phyloP scores from a whole-genome alignment of 2,113 vertebrate species.

The Pristiophorus japonicus region DNA sequence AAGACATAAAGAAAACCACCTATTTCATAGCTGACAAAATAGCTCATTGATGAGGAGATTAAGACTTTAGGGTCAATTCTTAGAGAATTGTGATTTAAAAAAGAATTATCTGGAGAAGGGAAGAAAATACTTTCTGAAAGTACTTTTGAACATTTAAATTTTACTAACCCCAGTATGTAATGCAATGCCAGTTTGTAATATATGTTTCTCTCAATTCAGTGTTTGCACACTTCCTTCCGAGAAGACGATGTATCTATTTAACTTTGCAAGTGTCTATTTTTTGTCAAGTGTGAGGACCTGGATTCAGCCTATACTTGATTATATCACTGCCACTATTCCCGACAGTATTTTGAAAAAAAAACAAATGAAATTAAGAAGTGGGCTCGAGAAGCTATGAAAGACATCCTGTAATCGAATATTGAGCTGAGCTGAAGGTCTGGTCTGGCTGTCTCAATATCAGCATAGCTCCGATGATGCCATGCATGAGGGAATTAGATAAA shows the following conservation, averaged over 20 bases:
- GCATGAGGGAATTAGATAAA: slow-evolving; percentile 31
- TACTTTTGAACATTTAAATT: not conserved
- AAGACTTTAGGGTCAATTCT: not conserved
- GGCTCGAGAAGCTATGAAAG: not conserved
- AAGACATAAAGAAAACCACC: not conserved
- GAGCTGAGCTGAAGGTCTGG: slow-evolving; percentile 20
- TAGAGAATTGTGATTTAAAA: not conserved
- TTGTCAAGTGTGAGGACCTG: not conserved
- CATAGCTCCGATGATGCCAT: not conserved
- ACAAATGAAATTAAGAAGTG: not conserved
- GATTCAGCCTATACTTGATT: not conserved
- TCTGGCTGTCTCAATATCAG: not conserved
- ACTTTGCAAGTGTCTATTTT: slow-evolving; percentile 1
- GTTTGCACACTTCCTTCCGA: not conserved
- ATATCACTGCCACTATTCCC: not conserved
- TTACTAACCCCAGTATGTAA: not conserved
- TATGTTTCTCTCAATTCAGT: not conserved
- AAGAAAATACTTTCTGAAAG: not conserved
- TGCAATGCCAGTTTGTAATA: not conserved
- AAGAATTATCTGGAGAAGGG: not conserved
- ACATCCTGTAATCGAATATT: not conserved
- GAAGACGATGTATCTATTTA: not conserved
- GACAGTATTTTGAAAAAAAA: not conserved
- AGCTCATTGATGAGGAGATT: not conserved
- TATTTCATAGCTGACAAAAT: not conserved